These are phyloP conservation scores for Oreochromis aureus DNA, from an alignment of 2,113 vertebrate genomes.

Conservation along the genomic window DNA sequence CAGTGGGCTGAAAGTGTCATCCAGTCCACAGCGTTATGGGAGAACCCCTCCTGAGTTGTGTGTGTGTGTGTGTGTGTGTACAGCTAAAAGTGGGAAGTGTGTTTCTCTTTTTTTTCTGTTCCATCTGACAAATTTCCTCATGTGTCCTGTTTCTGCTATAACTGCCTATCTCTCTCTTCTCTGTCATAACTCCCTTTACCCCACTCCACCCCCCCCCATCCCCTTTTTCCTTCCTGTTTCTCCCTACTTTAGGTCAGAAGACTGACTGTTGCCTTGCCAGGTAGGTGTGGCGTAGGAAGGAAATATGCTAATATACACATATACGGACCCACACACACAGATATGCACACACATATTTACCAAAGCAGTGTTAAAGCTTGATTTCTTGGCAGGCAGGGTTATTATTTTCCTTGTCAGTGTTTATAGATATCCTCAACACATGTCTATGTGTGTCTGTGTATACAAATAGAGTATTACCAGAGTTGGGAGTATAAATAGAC, in stretches of 20 bases:
- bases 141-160: constrained; percentile 16
- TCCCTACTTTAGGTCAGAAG: constrained; percentile 83
- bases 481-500: constrained; percentile 55
- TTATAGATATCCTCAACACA: constrained; percentile 47
- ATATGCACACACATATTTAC: neutral
- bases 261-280: constrained; percentile 92
- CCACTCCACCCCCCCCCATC: neutral
- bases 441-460: constrained; percentile 31
- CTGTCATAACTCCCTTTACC: neutral
- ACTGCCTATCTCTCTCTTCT: constrained; percentile 7
- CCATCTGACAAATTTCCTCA: constrained; percentile 18
- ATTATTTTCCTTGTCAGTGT: constrained; percentile 34
- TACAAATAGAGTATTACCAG: constrained; percentile 49
- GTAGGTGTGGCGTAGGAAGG: constrained; percentile 74
- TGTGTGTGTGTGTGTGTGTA: neutral
- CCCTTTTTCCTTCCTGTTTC: constrained; percentile 34
- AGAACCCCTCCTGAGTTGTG: constrained; percentile 8
- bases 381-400: constrained; percentile 36
- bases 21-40: constrained; percentile 8
- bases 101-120: constrained; percentile 29
- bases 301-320: constrained; percentile 2
- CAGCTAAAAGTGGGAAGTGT: neutral
- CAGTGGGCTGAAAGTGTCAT: neutral
- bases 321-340: neutral
- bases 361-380: neutral